These are phyloP conservation scores for Dascyllus trimaculatus DNA, from an alignment of 2,113 vertebrate genomes.

Conservation along the genomic window DNA sequence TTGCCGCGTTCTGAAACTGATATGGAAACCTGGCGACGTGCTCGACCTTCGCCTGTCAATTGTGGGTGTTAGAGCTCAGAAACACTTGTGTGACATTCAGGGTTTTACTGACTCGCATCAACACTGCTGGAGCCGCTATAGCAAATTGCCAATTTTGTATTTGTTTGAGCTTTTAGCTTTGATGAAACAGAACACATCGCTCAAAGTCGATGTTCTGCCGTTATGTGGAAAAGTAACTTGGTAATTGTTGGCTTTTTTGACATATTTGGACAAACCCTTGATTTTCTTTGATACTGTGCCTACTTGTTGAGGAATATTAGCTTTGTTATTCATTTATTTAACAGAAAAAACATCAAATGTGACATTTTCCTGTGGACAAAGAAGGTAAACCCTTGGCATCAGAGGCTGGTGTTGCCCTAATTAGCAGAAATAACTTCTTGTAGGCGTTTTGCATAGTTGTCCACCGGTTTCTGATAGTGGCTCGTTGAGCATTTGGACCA, in stretches of 20 bases:
- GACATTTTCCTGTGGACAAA: no score
- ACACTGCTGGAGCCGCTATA: slow-evolving; percentile 33
- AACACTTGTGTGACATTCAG: slow-evolving; percentile 50
- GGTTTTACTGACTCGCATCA: slow-evolving; percentile 49
- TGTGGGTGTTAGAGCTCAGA: slow-evolving; percentile 36
- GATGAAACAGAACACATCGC: neutral
- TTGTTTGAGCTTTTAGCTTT: slow-evolving; percentile 17
- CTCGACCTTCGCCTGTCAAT: slow-evolving; percentile 21
- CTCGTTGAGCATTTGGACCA: no score
- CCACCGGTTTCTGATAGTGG: no score
- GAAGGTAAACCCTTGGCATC: no score
- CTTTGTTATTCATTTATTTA: slow-evolving; percentile 3
- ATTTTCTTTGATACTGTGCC: neutral
- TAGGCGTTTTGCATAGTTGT: no score
- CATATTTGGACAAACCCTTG: neutral
- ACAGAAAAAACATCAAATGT: neutral
- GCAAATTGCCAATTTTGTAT: neutral
- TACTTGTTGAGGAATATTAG: neutral
- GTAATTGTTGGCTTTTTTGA: neutral
- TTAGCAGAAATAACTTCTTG: neutral
- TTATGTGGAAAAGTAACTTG: neutral
- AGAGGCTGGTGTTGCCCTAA: no score
- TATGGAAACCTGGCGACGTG: slow-evolving; percentile 64
- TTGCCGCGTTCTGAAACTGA: slow-evolving; percentile 64
- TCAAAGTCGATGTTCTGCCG: neutral